phyloP scores from a whole-genome alignment of 2,888 invertebrate species.

The Clistopyga incitator region DNA sequence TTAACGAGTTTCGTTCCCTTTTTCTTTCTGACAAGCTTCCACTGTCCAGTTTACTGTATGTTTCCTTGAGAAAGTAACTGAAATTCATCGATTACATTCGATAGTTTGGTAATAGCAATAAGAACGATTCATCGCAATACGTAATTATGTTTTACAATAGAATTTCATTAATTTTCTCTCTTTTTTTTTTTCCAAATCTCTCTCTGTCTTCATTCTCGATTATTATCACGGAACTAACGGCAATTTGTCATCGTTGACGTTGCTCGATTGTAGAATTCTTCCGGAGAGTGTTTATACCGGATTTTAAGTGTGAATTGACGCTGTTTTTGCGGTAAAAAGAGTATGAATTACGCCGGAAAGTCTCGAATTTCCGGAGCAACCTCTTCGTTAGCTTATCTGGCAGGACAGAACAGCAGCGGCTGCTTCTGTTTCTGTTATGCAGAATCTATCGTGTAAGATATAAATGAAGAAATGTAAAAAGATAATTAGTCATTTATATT shows the following conservation, averaged over 20 bases:
- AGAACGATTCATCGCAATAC: no score
- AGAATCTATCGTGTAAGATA: not conserved
- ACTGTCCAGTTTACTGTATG: not conserved
- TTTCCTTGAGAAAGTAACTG: not conserved
- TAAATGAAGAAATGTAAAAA: constrained; percentile 43
- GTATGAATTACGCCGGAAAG: not conserved
- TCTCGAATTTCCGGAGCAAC: not conserved
- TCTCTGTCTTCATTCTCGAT: not conserved
- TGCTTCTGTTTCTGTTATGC: not conserved
- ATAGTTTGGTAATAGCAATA: not conserved
- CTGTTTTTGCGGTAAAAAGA: not conserved
- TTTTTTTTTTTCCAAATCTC: not conserved
- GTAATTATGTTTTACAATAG: not conserved
- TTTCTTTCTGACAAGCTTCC: not conserved
- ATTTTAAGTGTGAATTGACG: constrained; percentile 2
- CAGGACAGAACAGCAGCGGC: not conserved
- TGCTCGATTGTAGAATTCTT: not conserved
- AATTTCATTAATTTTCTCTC: not conserved
- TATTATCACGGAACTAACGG: not conserved
- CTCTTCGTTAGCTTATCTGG: not conserved
- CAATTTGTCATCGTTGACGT: not conserved
- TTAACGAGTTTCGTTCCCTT: not conserved
- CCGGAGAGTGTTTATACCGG: not conserved
- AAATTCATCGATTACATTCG: not conserved
- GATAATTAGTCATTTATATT: constrained; percentile 54